Base-by-base conservation (phyloP, 2,888 invertebrate species). In the Sipha maydis region DNA sequence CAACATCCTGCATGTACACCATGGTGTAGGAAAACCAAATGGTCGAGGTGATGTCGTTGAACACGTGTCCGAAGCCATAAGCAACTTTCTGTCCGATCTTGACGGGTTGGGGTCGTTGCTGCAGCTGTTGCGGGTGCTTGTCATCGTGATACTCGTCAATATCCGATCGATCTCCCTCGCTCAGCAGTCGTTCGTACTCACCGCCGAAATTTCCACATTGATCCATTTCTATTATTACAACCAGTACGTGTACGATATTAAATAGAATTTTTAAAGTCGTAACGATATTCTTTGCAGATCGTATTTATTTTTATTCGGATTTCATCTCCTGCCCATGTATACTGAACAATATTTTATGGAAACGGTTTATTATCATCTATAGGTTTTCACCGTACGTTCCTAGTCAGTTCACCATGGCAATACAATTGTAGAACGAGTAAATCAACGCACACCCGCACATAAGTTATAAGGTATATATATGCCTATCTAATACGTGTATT, bases 1-100 rank as follows among this genome's bases (percentile, higher is more conserved):
- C 91, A 17, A 91, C 91, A 9, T 90, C 89, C 82, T 93, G 92
- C 25, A 92, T 91, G 90, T 92, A 93, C 89, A 92, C 92, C 76
- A 93, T 90, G 17, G 92, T 92, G 90, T 92, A 93, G 0, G 92
- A 92, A 90, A 93, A 93, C 93, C 93, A 93, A 92, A 92, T 82
- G 90, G 97, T 96, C 48, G 97, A 97, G 92, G 96, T 97, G 73
- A 98, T 94, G 92, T 98, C 98, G 92, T 98, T 98, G 90, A 97
- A 93, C 84, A 97, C 94, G 92, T 98, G 97, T 0, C 98, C 98
- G 80, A 97, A 93, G 28, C 90, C 90, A 92, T 95, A 96, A 0
- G 94, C 94, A 28, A 95, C 90, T 79, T 89, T 90, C 48, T 89
- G 89, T 21, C 21, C 25, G 38, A 17, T 79, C 21, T 21, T 21